phyloP scores from a whole-genome alignment of 2,888 invertebrate genomes.

The Cryptocheilus praepositus region DNA sequence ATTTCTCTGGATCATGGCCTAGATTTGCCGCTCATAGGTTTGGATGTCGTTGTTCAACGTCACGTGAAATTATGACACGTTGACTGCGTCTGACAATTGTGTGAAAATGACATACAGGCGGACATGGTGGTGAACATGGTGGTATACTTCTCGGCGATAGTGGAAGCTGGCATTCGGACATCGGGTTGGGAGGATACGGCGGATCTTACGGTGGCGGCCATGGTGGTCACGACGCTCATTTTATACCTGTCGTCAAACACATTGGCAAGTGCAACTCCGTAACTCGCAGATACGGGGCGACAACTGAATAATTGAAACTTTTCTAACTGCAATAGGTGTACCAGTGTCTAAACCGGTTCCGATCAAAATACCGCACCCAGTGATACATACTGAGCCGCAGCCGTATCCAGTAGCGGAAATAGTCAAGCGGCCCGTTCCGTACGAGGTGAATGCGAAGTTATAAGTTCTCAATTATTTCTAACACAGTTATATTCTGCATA shows the following conservation, averaged over 20 bases:
- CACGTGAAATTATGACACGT: conserved; percentile 1
- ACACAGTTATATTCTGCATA: too few species aligned
- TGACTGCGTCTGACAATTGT: conserved; percentile 2
- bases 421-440: conserved; percentile 78
- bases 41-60: not conserved
- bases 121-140: not conserved
- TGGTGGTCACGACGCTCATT: conserved; percentile 61
- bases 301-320: not conserved
- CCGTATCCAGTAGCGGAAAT: conserved; percentile 81
- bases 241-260: conserved; percentile 80
- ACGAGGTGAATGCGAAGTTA: conserved; percentile 44
- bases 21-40: conserved; percentile 9
- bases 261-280: conserved; percentile 71
- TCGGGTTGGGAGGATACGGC: conserved; percentile 14
- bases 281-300: not conserved
- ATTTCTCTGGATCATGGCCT: conserved; percentile 51
- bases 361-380: conserved; percentile 77
- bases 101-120: not conserved
- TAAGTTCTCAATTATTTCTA: not conserved
- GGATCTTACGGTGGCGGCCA: conserved; percentile 12
- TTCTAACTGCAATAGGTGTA: conserved; percentile 66
- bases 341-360: conserved; percentile 79
- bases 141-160: too few species aligned
- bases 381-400: conserved; percentile 78
- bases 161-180: conserved; percentile 29